Base-by-base conservation (phyloP, 2,113 vertebrate species). In the Melanotaenia duboulayi region DNA sequence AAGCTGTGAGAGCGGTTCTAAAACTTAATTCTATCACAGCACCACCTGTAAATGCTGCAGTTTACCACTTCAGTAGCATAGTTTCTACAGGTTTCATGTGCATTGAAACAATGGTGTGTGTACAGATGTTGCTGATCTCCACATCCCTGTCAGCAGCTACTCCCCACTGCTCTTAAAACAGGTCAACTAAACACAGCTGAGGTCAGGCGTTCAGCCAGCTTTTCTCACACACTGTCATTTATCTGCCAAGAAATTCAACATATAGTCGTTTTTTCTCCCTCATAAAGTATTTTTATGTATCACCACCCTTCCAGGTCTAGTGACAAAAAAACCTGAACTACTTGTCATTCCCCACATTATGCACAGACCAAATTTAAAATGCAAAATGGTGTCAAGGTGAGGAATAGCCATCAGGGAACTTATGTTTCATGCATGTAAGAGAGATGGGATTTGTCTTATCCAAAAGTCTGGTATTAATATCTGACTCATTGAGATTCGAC, bases 401-500 rank as follows among this genome's bases (percentile, higher is more conserved):
- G 23, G 59, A 40, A 25, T 2, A 20, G 50, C 63, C 62, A 52
- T 69, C 4, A 7, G 65, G 72, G 46, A 74, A 64, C 39, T n/a
- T 56, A 17, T 23, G 52, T 4, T 52, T 48, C 7, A 9, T 46
- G 25, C 23, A n/a, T 66, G 14, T 51, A 13, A 35, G 32, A 67
- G 35, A 13, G 20, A 57, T 39, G 28, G 59, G n/a, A 17, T 28
- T 23, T 40, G n/a, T 42, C 20, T 51, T n/a, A 5, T 85, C 79
- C 75, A 85, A 77, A 66, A 3, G 50, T 86, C 85, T 88, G 83
- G 44, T 65, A 40, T 70, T 46, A 57, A 78, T 74, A 77, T 86
- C 79, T 37, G 50, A 79, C 58, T 62, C 1, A 32, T 66, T 66
- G 84, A 68, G 58, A 13, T 67, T 46, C 25, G n/a, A 55, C n/a